phyloP scores from a whole-genome alignment of 2,888 invertebrate species.

The Trimorus sp. region DNA sequence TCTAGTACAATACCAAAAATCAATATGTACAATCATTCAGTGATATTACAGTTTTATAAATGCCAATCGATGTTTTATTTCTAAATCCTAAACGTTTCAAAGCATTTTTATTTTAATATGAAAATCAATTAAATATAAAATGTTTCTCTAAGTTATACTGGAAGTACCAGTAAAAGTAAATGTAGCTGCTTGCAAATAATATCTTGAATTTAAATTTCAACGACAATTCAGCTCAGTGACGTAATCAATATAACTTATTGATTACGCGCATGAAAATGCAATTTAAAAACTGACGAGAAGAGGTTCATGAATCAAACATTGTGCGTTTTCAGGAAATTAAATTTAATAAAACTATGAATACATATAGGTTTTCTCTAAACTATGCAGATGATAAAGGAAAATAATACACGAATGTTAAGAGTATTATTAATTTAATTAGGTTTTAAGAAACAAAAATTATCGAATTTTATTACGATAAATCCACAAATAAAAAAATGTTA shows the following conservation, averaged over 20 bases:
- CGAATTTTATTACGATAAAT: slow-evolving; percentile 43
- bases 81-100: background rate
- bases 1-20: slow-evolving; percentile 50
- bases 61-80: slow-evolving; percentile 14
- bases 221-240: too few species aligned
- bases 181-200: too few species aligned
- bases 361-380: background rate
- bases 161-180: too few species aligned
- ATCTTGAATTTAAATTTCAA: too few species aligned
- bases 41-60: slow-evolving; percentile 50
- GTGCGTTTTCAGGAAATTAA: slow-evolving; percentile 15
- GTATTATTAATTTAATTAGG: slow-evolving; percentile 66
- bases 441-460: slow-evolving; percentile 33
- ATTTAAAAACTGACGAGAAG: background rate
- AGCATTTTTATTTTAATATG: background rate
- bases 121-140: too few species aligned
- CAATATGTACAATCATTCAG: slow-evolving; percentile 52
- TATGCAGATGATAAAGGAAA: slow-evolving; percentile 1
- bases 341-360: slow-evolving; percentile 31
- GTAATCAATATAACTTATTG: too few species aligned
- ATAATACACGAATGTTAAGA: slow-evolving; percentile 70
- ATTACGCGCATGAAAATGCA: too few species aligned
- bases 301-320: background rate
- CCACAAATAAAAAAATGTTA: slow-evolving; percentile 54
- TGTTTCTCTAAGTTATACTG: too few species aligned